These are phyloP conservation scores for Troglohyphantes excavatus DNA, from an alignment of 2,888 invertebrate species.

Conservation along the genomic window DNA sequence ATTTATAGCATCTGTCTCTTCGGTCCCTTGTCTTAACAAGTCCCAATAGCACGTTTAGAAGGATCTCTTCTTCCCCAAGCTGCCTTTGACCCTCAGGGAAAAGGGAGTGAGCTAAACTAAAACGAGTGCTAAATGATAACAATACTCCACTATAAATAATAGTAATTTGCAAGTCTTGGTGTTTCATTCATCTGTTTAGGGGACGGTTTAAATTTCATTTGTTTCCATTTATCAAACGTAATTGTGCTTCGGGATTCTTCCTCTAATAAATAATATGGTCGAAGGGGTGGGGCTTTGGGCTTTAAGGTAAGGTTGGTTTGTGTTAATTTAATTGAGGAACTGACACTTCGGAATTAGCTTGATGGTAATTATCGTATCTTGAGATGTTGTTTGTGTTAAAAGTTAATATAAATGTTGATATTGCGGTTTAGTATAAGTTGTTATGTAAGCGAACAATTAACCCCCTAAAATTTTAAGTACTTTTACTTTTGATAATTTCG, in stretches of 20 bases:
- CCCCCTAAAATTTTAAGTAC: too few species aligned
- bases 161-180: slow-evolving; percentile 13
- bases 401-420: too few species aligned
- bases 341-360: background rate
- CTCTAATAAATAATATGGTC: background rate
- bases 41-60: background rate
- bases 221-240: background rate
- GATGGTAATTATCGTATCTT: too few species aligned
- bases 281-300: background rate
- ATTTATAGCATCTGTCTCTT: slow-evolving; percentile 28
- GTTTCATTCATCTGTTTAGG: slow-evolving; percentile 10
- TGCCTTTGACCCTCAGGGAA: background rate
- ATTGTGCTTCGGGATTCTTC: background rate
- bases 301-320: background rate
- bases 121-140: slow-evolving; percentile 8
- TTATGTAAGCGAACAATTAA: too few species aligned
- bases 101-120: background rate
- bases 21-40: background rate
- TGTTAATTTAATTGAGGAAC: background rate
- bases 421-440: too few species aligned
- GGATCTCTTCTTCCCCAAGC: background rate
- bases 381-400: too few species aligned
- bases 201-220: slow-evolving; percentile 9
- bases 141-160: slow-evolving; percentile 2
- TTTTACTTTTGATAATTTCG: too few species aligned